Base-by-base conservation (phyloP, 2,113 vertebrate genomes). In the Litocranius walleri region DNA sequence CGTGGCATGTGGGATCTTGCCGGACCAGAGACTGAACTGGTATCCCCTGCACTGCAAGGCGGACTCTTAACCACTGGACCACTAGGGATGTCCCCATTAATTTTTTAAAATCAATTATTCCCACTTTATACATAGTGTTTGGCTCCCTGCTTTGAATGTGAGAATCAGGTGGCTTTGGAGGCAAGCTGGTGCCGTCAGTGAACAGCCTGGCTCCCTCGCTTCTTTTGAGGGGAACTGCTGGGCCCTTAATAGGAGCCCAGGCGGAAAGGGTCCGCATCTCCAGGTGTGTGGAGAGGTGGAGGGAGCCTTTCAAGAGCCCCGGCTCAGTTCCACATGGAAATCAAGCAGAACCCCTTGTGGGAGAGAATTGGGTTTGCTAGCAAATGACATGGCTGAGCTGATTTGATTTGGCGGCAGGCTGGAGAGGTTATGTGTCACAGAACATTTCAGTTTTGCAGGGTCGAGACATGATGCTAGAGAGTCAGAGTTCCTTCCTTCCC, bases 401-500 rank as follows among this genome's bases (percentile, higher is more conserved):
- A 95, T 94, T 95, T 82, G 97, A 86, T 92, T 94, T 97, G 98
- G 92, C 97, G 16, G 77, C 3, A 64, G 78, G 95, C 87, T 48
- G 0, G 15, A 97, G 95, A 96, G 86, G 67, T 90, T 88, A 36
- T 12, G 48, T 74, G 52, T 88, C 80, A n/a, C 45, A 25, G 45
- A 56, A 62, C 33, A 48, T 77, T 90, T 97, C 84, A 67, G 50
- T 48, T 92, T 64, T 84, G 80, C 82, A 36, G 62, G 52, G 40
- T 1, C 0, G 48, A 93, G 89, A 52, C n/a, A 6, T 3, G 11
- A 33, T 52, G 15, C 78, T 64, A 8, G 33, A 87, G 21, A 17
- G 30, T 15, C 15, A 12, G 54, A 52, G 21, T 33, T 64, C 48
- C 78, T 77, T 6, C 14, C 43, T 57, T 16, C 19, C 17, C 3